Conservation (phyloP, 2,113 vertebrate genomes). For the Hymenochirus boettgeri region DNA sequence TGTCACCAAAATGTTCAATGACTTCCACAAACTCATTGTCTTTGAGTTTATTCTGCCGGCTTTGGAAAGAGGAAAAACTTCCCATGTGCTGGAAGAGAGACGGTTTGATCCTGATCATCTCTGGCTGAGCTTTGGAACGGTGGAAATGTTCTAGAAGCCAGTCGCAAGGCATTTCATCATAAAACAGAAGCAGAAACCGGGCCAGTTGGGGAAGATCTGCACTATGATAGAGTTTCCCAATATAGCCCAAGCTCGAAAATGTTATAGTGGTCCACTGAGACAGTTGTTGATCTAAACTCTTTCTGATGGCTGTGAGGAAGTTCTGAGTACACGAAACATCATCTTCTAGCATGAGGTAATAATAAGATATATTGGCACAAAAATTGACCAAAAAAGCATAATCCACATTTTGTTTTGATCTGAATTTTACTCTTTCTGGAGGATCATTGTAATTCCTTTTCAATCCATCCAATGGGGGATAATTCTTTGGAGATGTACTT, state of each 20-base stretch:
- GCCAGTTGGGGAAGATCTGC: not conserved
- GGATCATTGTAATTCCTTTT: not conserved
- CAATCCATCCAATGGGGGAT: not conserved
- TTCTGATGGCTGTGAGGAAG: conserved; percentile 23
- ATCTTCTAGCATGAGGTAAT: conserved; percentile 15
- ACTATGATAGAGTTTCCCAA: conserved; percentile 13
- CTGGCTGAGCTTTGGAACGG: not conserved
- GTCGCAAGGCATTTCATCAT: conserved; percentile 29
- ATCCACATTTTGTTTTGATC: conserved; percentile 33
- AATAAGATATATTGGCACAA: conserved; percentile 11
- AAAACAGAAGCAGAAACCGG: conserved; percentile 3
- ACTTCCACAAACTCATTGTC: not conserved
- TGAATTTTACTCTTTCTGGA: not conserved
- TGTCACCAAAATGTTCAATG: not conserved
- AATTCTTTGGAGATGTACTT: conserved; percentile 4
- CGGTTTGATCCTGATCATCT: fast-evolving
- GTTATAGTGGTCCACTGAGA: not conserved
- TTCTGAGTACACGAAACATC: not conserved
- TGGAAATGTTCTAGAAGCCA: conserved; percentile 27
- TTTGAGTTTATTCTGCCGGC: not conserved
- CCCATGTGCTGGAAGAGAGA: not conserved
- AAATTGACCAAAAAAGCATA: conserved; percentile 31
- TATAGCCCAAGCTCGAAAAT: conserved; percentile 36
- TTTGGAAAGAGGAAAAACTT: conserved; percentile 28
- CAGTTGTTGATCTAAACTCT: fast-evolving